Percentiles rank a stretch among this genome's conserved stretches.
Evolutionary conservation across 2,888 invertebrate genomes (phyloP).

Genomic region (Sipunculus nudus): DNA sequence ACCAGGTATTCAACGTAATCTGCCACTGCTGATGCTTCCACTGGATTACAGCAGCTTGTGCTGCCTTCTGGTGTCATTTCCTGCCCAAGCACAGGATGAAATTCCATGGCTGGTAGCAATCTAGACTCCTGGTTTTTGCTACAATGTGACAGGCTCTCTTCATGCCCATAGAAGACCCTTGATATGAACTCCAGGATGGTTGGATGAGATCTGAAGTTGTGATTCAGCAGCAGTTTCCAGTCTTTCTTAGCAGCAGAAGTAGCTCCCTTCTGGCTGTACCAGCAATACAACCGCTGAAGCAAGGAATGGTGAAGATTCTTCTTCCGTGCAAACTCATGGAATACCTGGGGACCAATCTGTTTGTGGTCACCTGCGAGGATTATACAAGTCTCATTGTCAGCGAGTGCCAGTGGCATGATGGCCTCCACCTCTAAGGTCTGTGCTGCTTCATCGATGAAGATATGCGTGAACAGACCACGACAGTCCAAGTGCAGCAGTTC

Average conservation of each 20-base stretch:
- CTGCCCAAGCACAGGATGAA: no score
- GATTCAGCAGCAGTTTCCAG: slow-evolving; percentile 81
- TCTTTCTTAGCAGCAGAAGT: slow-evolving; percentile 77
- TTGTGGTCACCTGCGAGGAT: slow-evolving; percentile 87
- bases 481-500: slow-evolving; percentile 75
- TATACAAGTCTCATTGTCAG: slow-evolving; percentile 77
- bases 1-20: no score
- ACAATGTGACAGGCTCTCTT: no score
- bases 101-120: no score
- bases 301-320: slow-evolving; percentile 72
- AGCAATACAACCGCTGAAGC: slow-evolving; percentile 80
- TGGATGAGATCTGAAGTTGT: slow-evolving; percentile 84
- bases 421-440: slow-evolving; percentile 88
- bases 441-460: slow-evolving; percentile 86
- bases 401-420: slow-evolving; percentile 80
- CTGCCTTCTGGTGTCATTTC: no score
- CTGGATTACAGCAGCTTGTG: no score
- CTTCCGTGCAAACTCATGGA: slow-evolving; percentile 71
- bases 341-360: slow-evolving; percentile 82
- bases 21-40: no score
- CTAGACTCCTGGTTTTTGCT: no score
- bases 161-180: slow-evolving; percentile 83
- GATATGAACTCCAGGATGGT: slow-evolving; percentile 85
- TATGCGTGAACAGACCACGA: slow-evolving; percentile 78
- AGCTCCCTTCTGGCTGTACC: slow-evolving; percentile 77